phyloP scores from a whole-genome alignment of 2,113 vertebrate genomes.

The Alexandromys fortis region DNA sequence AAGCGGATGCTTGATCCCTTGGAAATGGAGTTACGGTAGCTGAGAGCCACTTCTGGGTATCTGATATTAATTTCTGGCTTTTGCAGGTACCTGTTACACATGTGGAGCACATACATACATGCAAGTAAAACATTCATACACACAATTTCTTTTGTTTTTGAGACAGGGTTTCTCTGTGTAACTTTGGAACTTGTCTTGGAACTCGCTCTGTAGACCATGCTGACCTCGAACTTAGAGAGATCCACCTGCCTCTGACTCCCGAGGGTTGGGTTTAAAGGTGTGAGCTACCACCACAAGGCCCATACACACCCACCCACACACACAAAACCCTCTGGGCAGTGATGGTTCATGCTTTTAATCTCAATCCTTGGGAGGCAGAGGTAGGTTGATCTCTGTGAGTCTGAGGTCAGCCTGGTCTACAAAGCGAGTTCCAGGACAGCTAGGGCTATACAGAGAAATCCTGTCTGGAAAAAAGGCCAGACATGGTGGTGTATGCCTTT shows the following conservation, averaged over 20 bases:
- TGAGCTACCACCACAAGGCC: too few relatives aligned
- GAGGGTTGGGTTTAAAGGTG: too few relatives aligned
- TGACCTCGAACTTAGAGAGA: too few relatives aligned
- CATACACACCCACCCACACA: too few relatives aligned
- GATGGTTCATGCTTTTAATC: neutral
- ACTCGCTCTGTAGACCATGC: too few relatives aligned
- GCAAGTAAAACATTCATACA: neutral
- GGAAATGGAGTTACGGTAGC: neutral
- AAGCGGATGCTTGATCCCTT: neutral
- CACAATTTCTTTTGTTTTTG: too few relatives aligned
- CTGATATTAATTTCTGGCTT: neutral
- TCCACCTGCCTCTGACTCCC: too few relatives aligned
- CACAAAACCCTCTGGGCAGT: neutral
- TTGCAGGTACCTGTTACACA: neutral
- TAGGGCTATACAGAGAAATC: neutral
- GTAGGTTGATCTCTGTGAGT: neutral
- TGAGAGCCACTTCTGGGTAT: neutral
- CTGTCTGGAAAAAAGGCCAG: neutral
- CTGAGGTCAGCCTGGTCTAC: neutral
- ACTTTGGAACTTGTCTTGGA: too few relatives aligned
- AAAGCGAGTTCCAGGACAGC: neutral
- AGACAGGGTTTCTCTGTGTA: too few relatives aligned
- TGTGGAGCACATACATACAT: neutral
- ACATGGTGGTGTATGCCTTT: neutral
- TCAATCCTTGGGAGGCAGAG: neutral